Percentiles rank a stretch among this genome's conserved stretches.
Evolutionary conservation across 2,797 vertebrate genomes (phyloP).

Genomic region (Falco biarmicus): DNA sequence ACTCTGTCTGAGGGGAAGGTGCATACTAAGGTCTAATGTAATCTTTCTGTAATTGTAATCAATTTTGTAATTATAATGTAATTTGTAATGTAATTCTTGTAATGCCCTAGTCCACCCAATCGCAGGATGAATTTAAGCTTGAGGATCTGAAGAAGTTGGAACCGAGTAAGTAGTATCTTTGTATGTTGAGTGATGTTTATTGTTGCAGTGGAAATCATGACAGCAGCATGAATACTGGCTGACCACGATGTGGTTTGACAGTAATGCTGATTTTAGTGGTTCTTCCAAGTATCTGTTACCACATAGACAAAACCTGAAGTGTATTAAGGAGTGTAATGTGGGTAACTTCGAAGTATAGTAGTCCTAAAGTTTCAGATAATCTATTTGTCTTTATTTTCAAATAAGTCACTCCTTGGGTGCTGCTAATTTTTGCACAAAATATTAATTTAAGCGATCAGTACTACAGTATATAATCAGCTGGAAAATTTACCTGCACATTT

Average conservation of each 20-base stretch:
- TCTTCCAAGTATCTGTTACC: background rate
- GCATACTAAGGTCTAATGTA: background rate
- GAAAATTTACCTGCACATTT: background rate
- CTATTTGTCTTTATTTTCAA: background rate
- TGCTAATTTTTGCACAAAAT: background rate
- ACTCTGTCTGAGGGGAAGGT: background rate
- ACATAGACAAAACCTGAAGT: background rate
- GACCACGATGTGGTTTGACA: background rate
- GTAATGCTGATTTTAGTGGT: background rate
- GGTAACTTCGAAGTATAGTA: background rate
- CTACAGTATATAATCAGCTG: background rate
- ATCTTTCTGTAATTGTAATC: background rate
- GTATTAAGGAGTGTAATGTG: background rate
- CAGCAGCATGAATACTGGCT: background rate
- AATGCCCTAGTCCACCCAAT: constrained; percentile 86
- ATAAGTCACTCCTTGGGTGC: background rate
- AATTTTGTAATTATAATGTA: no score
- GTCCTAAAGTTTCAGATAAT: background rate
- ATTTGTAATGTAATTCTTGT: constrained; percentile 21
- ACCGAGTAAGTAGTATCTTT: constrained; percentile 85
- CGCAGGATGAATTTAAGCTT: constrained; percentile 93
- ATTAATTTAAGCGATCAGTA: background rate
- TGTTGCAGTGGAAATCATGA: background rate
- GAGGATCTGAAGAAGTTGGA: constrained; percentile 98
- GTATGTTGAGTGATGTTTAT: background rate